Conservation (phyloP, 2,113 vertebrate species). For the Lota lota region DNA sequence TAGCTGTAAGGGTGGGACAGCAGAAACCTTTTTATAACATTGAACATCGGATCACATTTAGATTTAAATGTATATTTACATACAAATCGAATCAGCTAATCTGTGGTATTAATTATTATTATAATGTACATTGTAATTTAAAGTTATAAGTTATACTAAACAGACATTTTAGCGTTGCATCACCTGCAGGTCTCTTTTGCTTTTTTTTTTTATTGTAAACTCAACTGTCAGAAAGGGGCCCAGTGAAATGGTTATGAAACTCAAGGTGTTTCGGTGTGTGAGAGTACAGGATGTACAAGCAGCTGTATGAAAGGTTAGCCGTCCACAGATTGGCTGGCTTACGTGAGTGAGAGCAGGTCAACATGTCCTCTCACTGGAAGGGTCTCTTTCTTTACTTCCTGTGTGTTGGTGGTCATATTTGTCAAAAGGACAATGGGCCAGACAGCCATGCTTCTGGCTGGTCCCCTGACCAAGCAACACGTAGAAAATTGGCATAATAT, state of each 20-base stretch:
- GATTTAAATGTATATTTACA: too few relatives aligned
- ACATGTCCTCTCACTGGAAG: constrained; percentile 59
- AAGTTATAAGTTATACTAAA: neutral
- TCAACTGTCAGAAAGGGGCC: neutral
- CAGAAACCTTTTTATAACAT: too few relatives aligned
- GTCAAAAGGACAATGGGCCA: constrained; percentile 13
- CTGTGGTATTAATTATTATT: too few relatives aligned
- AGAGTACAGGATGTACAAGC: neutral
- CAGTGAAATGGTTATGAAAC: neutral
- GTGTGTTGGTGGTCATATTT: constrained; percentile 23
- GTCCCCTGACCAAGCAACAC: constrained; percentile 66
- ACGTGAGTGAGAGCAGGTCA: constrained; percentile 13
- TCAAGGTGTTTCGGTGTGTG: neutral
- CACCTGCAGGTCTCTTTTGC: neutral
- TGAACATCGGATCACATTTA: too few relatives aligned
- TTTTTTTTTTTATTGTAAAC: neutral
- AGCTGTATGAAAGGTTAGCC: neutral
- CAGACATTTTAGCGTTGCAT: neutral
- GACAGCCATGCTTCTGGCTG: constrained; percentile 74
- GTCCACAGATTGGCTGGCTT: neutral
- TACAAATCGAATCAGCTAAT: too few relatives aligned
- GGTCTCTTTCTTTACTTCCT: constrained; percentile 45
- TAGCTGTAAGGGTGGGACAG: too few relatives aligned
- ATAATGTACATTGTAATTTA: too few relatives aligned
- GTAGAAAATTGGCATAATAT: neutral